phyloP scores from a whole-genome alignment of 1,140 invertebrate species.

The Patella vulgata region DNA sequence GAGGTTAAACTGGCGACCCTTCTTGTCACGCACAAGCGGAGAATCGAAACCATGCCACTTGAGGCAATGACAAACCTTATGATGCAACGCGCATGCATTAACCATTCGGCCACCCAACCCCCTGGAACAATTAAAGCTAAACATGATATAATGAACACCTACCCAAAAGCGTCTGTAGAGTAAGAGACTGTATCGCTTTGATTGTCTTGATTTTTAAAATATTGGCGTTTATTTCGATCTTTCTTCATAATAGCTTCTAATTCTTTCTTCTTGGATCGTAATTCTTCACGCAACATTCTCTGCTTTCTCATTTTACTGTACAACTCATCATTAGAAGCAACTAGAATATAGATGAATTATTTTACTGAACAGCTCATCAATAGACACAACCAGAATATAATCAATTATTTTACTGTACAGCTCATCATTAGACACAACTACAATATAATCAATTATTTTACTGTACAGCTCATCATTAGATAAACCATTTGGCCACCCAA shows the following conservation, averaged over 20 bases:
- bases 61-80: too few species aligned
- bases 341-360: constrained; percentile 28
- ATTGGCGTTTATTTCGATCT: constrained; percentile 57
- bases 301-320: constrained; percentile 65
- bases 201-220: constrained; percentile 63
- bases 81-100: too few species aligned
- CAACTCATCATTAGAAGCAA: constrained; percentile 66
- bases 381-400: not conserved
- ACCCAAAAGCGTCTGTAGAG: constrained; percentile 61
- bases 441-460: constrained; percentile 1
- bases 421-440: constrained; percentile 66
- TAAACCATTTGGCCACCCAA: not conserved
- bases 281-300: constrained; percentile 61
- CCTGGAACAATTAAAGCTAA: too few species aligned
- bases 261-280: constrained; percentile 62
- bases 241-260: constrained; percentile 65
- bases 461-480: not conserved
- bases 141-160: too few species aligned
- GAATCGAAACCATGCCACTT: too few species aligned
- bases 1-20: too few species aligned
- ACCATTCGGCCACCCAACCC: too few species aligned
- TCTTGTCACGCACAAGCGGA: too few species aligned
- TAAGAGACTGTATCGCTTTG: constrained; percentile 64
- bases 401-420: constrained; percentile 62
- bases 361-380: too few species aligned